Evolutionary conservation across 2,888 invertebrate species (phyloP).

Genomic region (Troglohyphantes excavatus): DNA sequence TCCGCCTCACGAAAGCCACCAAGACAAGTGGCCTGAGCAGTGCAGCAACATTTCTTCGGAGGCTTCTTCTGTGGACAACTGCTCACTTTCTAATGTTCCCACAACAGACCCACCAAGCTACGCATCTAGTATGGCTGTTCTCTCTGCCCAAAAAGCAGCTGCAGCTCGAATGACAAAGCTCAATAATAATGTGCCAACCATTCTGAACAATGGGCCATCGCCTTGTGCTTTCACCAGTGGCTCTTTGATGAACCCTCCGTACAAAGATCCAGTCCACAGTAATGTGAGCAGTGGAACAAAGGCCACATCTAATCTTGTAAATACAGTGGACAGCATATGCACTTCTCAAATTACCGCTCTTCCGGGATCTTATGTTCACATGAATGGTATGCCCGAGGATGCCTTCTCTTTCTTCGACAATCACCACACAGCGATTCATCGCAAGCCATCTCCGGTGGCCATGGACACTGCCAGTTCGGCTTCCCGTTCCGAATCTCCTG

Average conservation of each 20-base stretch:
- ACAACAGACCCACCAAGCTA: slow-evolving; percentile 96
- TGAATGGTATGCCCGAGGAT: slow-evolving; percentile 62
- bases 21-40: slow-evolving; percentile 71
- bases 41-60: slow-evolving; percentile 46
- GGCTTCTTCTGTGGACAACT: slow-evolving; percentile 49
- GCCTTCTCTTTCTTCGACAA: slow-evolving; percentile 76
- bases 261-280: slow-evolving; percentile 54
- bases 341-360: slow-evolving; percentile 80
- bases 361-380: slow-evolving; percentile 72
- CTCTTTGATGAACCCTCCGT: slow-evolving; percentile 28
- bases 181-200: slow-evolving; percentile 80
- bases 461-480: slow-evolving; percentile 79
- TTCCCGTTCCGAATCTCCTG: slow-evolving; percentile 81
- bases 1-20: slow-evolving; percentile 42
- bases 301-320: slow-evolving; percentile 79
- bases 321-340: slow-evolving; percentile 80
- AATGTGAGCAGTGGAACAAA: slow-evolving; percentile 43
- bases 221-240: slow-evolving; percentile 80
- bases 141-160: slow-evolving; percentile 85
- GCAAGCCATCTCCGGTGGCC: slow-evolving; percentile 80
- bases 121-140: slow-evolving; percentile 93
- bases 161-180: slow-evolving; percentile 78
- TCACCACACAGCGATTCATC: slow-evolving; percentile 73
- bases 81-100: slow-evolving; percentile 80
- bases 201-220: slow-evolving; percentile 85